Conservation (phyloP, 2,797 vertebrate genomes). For the Phoebastria nigripes region DNA sequence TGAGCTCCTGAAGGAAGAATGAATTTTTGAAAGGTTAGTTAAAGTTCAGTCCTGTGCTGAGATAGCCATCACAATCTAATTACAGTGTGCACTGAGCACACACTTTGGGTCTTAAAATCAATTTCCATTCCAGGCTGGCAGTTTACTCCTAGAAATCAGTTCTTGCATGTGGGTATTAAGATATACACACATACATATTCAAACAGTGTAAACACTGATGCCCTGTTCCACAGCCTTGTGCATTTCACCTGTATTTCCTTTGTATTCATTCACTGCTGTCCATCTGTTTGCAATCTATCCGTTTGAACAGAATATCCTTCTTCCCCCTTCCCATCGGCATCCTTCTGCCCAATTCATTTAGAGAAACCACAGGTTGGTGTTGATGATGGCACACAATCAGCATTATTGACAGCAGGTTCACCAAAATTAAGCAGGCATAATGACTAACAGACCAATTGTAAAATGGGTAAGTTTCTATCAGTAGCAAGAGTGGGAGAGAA, state of each 20-base stretch:
- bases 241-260: neutral
- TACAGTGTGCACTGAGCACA: neutral
- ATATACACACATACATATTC: neutral
- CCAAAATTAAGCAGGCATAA: neutral
- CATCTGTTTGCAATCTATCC: neutral
- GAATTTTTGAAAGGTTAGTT: conserved; percentile 21
- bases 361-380: neutral
- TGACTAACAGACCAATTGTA: neutral
- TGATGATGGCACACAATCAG: neutral
- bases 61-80: conserved; percentile 25
- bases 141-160: neutral
- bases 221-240: neutral
- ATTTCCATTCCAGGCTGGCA: neutral
- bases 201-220: neutral
- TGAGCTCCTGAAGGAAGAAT: neutral
- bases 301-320: neutral
- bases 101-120: neutral
- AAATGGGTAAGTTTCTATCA: neutral
- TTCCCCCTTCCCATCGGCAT: neutral
- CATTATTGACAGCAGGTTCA: neutral
- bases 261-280: neutral
- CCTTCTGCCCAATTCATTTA: neutral
- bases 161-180: neutral
- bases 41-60: neutral
- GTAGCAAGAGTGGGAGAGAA: neutral